phyloP scores from a whole-genome alignment of 2,113 vertebrate species.

The Sinocyclocheilus grahami region DNA sequence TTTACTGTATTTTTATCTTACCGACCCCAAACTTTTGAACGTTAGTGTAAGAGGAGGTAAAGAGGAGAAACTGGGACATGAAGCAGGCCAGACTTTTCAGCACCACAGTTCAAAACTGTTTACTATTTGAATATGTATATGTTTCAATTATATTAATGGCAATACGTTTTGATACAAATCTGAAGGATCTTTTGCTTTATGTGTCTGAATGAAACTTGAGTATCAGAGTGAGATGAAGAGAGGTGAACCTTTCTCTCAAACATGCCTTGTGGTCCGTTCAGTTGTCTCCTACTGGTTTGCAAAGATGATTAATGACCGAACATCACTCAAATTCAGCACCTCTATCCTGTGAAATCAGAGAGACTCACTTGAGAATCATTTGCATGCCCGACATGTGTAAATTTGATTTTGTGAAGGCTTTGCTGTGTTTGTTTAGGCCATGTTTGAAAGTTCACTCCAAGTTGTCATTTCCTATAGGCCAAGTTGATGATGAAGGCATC shows the following conservation, averaged over 20 bases:
- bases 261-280: conserved; percentile 48
- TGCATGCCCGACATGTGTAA: not conserved
- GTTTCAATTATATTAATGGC: too few species aligned
- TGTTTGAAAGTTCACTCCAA: not conserved
- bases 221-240: not conserved
- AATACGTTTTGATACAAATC: too few species aligned
- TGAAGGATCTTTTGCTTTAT: too few species aligned
- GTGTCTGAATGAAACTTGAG: too few species aligned
- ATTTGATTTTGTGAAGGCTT: conserved; percentile 8
- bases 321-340: conserved; percentile 79
- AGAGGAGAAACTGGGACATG: too few species aligned
- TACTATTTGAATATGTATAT: too few species aligned
- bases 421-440: not conserved
- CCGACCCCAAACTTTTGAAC: too few species aligned
- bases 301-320: conserved; percentile 80
- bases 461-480: not conserved
- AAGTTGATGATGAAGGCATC: not conserved
- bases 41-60: too few species aligned
- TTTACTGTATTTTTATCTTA: too few species aligned
- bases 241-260: conserved; percentile 50
- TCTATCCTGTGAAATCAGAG: conserved; percentile 78
- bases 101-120: too few species aligned
- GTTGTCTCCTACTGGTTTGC: conserved; percentile 63
- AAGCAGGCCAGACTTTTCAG: too few species aligned
- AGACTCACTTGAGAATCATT: conserved; percentile 63